Evolutionary conservation across 2,797 vertebrate species (phyloP).

Genomic region (Limosa lapponica): DNA sequence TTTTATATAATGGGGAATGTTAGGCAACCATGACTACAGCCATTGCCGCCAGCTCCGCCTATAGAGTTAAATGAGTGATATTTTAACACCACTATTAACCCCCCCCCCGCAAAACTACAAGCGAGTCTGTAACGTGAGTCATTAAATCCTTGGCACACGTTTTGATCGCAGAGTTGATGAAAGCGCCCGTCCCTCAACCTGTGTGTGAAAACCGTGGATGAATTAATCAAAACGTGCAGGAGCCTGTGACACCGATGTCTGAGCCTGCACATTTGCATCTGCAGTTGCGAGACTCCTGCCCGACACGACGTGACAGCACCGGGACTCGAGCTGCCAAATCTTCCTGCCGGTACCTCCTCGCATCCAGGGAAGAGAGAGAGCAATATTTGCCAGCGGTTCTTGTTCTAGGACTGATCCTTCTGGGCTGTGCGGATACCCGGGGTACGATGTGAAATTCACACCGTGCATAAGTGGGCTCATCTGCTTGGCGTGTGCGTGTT

Average conservation of each 20-base stretch:
- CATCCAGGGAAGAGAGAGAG: not conserved
- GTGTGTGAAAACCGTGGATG: not conserved
- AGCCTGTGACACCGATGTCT: slow-evolving; percentile 11
- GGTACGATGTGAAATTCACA: not conserved
- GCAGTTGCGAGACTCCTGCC: not conserved
- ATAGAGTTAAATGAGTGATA: not conserved
- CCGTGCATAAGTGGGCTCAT: not conserved
- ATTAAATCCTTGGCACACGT: slow-evolving; percentile 11
- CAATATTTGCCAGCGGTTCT: not conserved
- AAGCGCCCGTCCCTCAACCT: not conserved
- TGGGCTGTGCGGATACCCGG: not conserved
- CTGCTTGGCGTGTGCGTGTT: not conserved
- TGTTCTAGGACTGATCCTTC: not conserved
- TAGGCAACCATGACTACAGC: slow-evolving; percentile 10
- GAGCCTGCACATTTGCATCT: not conserved
- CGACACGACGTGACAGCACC: not conserved
- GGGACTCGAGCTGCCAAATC: not conserved
- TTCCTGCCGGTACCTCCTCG: not conserved
- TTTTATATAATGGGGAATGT: slow-evolving; percentile 30
- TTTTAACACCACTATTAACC: not conserved
- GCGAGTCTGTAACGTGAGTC: not conserved
- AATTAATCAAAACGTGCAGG: slow-evolving; percentile 37
- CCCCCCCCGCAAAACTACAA: not conserved
- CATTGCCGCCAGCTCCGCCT: not conserved
- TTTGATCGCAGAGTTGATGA: slow-evolving; percentile 33